Evolutionary conservation across 2,797 vertebrate genomes (phyloP).

Genomic region (Rhabdophis nuchalis): DNA sequence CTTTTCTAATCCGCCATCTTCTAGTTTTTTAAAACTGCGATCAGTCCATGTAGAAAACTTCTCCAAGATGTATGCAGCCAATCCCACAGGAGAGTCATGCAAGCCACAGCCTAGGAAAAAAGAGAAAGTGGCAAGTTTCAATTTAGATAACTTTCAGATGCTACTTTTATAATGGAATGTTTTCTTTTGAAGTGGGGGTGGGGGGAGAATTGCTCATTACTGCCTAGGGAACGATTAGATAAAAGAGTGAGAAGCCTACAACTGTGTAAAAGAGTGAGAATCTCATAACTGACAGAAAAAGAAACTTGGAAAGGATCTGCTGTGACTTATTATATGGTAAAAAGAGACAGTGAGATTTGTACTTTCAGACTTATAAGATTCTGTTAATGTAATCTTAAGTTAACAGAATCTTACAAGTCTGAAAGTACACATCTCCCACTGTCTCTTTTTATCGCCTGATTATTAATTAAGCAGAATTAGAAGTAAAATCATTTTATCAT

Average conservation of each 20-base stretch:
- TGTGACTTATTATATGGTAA: background rate
- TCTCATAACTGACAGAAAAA: background rate
- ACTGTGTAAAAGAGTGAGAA: background rate
- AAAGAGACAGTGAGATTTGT: background rate
- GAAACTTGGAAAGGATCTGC: background rate
- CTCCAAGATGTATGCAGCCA: slow-evolving; percentile 76
- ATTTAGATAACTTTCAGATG: background rate
- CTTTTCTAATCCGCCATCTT: slow-evolving; percentile 75
- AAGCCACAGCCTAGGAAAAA: slow-evolving; percentile 67
- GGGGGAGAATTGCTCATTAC: background rate
- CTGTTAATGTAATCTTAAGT: background rate
- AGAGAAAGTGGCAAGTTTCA: background rate
- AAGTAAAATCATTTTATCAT: background rate
- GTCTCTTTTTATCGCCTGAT: background rate
- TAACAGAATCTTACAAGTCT: background rate
- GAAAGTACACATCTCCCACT: background rate
- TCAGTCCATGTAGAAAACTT: slow-evolving; percentile 77
- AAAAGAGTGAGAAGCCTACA: background rate
- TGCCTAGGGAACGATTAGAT: background rate
- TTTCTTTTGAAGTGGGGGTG: background rate
- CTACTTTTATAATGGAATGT: background rate
- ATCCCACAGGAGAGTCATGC: slow-evolving; percentile 73
- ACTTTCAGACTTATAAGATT: background rate
- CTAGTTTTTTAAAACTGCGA: slow-evolving; percentile 53
- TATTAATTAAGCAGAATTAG: background rate